Conservation (phyloP, 2,113 vertebrate species). For the crab-eating macaque (Macaca fascicularis) region DNA sequence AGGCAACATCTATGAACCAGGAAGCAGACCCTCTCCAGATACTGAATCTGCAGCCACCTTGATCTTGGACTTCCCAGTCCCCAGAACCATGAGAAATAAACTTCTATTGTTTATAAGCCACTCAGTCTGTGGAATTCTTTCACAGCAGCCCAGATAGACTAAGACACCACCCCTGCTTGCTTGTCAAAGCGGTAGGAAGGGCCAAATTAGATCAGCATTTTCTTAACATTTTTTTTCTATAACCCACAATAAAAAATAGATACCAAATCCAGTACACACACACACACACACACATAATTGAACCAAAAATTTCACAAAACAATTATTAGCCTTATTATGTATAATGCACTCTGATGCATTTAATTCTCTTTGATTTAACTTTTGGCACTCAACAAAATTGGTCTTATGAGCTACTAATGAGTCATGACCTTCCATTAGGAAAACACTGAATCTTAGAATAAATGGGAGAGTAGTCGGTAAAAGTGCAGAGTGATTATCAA, state of each 20-base stretch:
- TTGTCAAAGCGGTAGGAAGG: not conserved
- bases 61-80: not conserved
- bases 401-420: not conserved
- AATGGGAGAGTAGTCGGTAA: not conserved
- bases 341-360: not conserved
- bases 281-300: not conserved
- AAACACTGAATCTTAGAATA: slow-evolving; percentile 12
- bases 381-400: not conserved
- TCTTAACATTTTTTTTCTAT: not conserved
- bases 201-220: not conserved
- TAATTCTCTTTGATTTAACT: not conserved
- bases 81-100: not conserved
- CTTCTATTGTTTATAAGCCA: not conserved
- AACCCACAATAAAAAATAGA: not conserved
- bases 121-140: not conserved
- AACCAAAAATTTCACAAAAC: not conserved
- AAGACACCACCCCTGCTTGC: not conserved
- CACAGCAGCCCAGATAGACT: not conserved
- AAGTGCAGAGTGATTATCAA: not conserved
- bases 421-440: slow-evolving; percentile 3
- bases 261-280: not conserved
- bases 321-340: not conserved
- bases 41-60: not conserved
- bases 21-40: not conserved
- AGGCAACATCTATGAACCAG: no score